phyloP scores from a whole-genome alignment of 1,140 invertebrate species.

The Bombus terrestris region DNA sequence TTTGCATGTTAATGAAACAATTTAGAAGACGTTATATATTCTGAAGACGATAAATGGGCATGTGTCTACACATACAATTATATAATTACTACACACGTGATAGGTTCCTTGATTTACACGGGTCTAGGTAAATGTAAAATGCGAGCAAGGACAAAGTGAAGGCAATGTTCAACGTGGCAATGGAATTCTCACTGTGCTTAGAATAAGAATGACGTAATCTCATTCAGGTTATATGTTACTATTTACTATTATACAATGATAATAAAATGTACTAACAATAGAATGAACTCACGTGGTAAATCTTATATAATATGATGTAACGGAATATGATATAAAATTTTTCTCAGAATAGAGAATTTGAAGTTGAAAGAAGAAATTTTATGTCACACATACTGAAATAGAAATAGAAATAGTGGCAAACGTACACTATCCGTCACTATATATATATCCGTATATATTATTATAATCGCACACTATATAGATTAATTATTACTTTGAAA shows the following conservation, averaged over 20 bases:
- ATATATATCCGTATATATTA: too few species aligned
- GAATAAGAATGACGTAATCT: slow-evolving; percentile 44
- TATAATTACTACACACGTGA: neutral
- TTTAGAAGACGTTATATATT: neutral
- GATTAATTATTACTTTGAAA: too few species aligned
- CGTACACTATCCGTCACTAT: too few species aligned
- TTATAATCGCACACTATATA: too few species aligned
- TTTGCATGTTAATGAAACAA: neutral
- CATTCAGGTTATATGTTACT: neutral
- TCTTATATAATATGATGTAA: too few species aligned
- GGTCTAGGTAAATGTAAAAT: slow-evolving; percentile 67
- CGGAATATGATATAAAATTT: too few species aligned
- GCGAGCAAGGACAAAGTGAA: slow-evolving; percentile 64
- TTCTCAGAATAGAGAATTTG: too few species aligned
- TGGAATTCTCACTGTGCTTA: slow-evolving; percentile 22
- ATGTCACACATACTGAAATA: too few species aligned
- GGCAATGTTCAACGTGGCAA: slow-evolving; percentile 40
- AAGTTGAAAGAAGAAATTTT: too few species aligned
- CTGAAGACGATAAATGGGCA: slow-evolving; percentile 13
- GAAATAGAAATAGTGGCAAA: too few species aligned
- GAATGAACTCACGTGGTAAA: too few species aligned
- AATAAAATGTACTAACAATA: neutral
- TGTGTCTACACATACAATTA: slow-evolving; percentile 12
- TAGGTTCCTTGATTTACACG: neutral
- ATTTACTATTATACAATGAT: neutral